Base-by-base conservation (phyloP, 2,797 vertebrate genomes). In the Enteromius anoplus region DNA sequence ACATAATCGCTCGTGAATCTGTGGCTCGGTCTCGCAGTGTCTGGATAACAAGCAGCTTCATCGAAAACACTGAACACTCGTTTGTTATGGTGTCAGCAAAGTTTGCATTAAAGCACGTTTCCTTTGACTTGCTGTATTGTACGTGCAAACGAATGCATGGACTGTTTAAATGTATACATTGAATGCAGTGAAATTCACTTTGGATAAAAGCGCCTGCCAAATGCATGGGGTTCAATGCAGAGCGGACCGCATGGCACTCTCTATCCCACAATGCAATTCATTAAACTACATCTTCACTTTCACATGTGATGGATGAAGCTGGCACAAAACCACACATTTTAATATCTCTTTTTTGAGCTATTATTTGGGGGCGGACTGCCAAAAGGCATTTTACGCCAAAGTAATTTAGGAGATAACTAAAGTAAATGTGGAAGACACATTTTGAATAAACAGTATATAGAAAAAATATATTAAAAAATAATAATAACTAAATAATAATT, bases 261-360 rank as follows among this genome's bases (percentile, higher is more conserved):
- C 47, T 53, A 37, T 75, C 71, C 71, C 71, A 75, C 47, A 75
- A 75, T 75, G 71, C 49, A 73, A n/a, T 37, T 29, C 71, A 21
- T 4, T 53, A 7, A 49, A 49, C 15, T 17, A 11, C 3, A 26
- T 32, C 69, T 71, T n/a, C 26, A 51, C 5, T 49, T 49, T 72
- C 17, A 3, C 32, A 17, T 2, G 49, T 3, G 47, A 14, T 2
- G 19, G 71, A 34, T 34, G 29, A 32, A 73, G 19, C 17, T 7
- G 11, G 19, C 5, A 53, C 7, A 4, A 53, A 53, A 4, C 5
- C 49, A n/a, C 47, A 21, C 2, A 12, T 10, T 3, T 73, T 21
- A 53, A 53, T 29, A n/a, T 75, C 49, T 6, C 21, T 8, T 75
- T 12, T 75, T 21, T 32, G 29, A 21, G 3, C 15, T 32, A 55